Base-by-base conservation (phyloP, 2,797 vertebrate species). In the Cheirogaleus major region DNA sequence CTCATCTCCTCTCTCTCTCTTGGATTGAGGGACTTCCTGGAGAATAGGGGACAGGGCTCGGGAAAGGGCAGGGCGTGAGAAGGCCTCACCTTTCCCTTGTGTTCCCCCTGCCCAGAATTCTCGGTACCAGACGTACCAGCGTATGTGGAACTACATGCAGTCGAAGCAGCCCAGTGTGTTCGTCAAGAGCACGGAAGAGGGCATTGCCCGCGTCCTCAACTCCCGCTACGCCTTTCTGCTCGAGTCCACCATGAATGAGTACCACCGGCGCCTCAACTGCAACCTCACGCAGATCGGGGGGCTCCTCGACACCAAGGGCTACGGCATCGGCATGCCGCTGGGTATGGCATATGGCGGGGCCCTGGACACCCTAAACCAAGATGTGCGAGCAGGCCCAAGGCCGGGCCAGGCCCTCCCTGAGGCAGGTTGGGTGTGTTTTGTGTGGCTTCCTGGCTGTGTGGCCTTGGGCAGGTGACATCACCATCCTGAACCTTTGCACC, bases 101-200 rank as follows among this genome's bases (percentile, higher is more conserved):
- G 4, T 45, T 45, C 20, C 10, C 32, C 50, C 57, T 48, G 3
- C 30, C 41, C 98, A 99, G 99, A 99, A 99, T 96, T 99, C 99
- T 0, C 98, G 99, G 65, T 99, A 99, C 98, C 99, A 99, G 98
- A 99, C 99, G 0, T 99, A 99, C 98, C 99, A 99, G 98, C 99
- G 99, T 8, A 99, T 99, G 99, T 99, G 99, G 99, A 99, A 99
- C 98, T 99, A 99, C 99, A 99, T 99, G 99, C 98, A 99, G 94
- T 99, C 99, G 0, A 99, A 99, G 98, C 99, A 99, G 98, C 99
- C 99, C 88, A 99, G 99, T 1, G 99, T 99, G 92, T 99, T 99
- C 0, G 99, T 99, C 94, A 99, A 99, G 98, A 99, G 99, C 99
- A 99, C 99, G 0, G 99, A 99, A 95, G 99, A 99, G 32, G 99